phyloP scores from a whole-genome alignment of 2,797 vertebrate genomes.

The Microctenopoma stevenorrisi region DNA sequence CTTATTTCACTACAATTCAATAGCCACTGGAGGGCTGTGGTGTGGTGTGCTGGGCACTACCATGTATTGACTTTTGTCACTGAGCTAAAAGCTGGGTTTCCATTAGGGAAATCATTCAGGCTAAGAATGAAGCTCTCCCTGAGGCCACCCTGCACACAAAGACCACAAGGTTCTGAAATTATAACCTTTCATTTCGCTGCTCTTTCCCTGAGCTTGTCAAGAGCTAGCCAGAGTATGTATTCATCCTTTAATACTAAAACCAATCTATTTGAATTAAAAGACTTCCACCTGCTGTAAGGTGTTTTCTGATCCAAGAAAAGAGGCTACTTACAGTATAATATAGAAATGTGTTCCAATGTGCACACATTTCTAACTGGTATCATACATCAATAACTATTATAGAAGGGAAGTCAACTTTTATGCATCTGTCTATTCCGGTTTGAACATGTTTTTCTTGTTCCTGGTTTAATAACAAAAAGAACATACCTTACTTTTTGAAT shows the following conservation, averaged over 20 bases:
- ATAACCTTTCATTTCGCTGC: slow-evolving; percentile 41
- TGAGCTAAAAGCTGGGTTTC: slow-evolving; percentile 49
- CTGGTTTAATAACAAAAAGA: neutral
- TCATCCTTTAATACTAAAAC: slow-evolving; percentile 34
- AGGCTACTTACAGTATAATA: neutral
- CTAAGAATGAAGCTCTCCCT: slow-evolving; percentile 54
- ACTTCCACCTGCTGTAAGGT: slow-evolving; percentile 30
- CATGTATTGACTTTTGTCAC: slow-evolving; percentile 55
- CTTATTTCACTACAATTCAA: slow-evolving; percentile 29
- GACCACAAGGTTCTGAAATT: slow-evolving; percentile 40
- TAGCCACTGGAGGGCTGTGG: slow-evolving; percentile 26
- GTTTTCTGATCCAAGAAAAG: slow-evolving; percentile 9
- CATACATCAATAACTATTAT: too few relatives aligned
- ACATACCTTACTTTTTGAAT: neutral
- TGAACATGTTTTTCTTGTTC: neutral
- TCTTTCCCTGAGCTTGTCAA: slow-evolving; percentile 44
- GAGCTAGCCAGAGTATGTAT: slow-evolving; percentile 13
- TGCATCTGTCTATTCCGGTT: too few relatives aligned
- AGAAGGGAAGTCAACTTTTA: too few relatives aligned
- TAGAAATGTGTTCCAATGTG: too few relatives aligned
- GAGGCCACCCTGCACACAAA: slow-evolving; percentile 22
- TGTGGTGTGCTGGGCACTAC: slow-evolving; percentile 24
- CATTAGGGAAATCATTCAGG: slow-evolving; percentile 68
- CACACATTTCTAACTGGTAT: neutral
- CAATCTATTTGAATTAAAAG: slow-evolving; percentile 37